Conservation (phyloP, 1,140 invertebrate species). For the Hetaerina americana region DNA sequence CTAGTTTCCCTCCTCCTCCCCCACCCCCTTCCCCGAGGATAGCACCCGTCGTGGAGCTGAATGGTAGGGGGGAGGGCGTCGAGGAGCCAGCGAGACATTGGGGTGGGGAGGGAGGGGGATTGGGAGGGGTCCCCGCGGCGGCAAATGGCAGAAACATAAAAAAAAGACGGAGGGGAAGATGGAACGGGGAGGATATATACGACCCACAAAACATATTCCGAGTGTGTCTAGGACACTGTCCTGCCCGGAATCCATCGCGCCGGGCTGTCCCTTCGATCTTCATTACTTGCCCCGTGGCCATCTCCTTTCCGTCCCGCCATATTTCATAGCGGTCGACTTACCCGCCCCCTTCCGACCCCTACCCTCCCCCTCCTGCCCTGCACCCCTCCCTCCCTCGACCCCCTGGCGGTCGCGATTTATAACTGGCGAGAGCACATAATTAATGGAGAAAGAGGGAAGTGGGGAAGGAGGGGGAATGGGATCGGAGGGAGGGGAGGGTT, state of each 20-base stretch:
- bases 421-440: not conserved
- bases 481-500: not conserved
- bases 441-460: not conserved
- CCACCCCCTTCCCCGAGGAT: too few species aligned
- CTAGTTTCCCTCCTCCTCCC: too few species aligned
- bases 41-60: too few species aligned
- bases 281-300: not conserved
- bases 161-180: too few species aligned
- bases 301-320: not conserved
- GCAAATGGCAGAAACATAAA: too few species aligned
- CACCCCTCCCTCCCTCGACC: not conserved
- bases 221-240: not conserved
- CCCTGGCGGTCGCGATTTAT: not conserved
- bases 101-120: not conserved
- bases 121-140: too few species aligned
- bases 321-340: not conserved
- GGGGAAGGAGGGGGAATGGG: not conserved
- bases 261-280: not conserved
- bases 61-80: not conserved
- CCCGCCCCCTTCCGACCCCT: too few species aligned
- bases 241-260: too few species aligned
- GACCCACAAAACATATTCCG: not conserved
- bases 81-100: not conserved
- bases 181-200: too few species aligned
- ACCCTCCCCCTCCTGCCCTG: too few species aligned